A percentile compares a stretch with the other conserved stretches of the same genome.
phyloP scores from a whole-genome alignment of 2,113 vertebrate species.

The Phalacrocorax pelagicus region DNA sequence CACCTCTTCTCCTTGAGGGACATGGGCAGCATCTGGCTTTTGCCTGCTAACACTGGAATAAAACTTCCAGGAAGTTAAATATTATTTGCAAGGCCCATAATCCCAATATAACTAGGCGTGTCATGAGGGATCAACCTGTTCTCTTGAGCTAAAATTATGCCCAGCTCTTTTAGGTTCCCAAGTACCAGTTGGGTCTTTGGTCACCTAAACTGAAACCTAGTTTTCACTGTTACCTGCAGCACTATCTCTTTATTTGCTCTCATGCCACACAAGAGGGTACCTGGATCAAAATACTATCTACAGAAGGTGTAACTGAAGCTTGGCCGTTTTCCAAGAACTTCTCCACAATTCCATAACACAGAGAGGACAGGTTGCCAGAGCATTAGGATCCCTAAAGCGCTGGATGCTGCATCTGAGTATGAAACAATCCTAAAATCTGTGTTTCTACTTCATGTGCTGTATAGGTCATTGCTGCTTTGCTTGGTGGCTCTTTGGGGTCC shows the following conservation, averaged over 20 bases:
- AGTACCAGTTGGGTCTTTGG: neutral
- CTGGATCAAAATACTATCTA: neutral
- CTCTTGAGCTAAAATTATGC: neutral
- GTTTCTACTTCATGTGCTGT: neutral
- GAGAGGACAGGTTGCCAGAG: fast-evolving
- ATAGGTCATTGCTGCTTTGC: neutral
- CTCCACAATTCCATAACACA: neutral
- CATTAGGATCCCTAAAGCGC: neutral
- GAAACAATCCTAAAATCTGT: neutral
- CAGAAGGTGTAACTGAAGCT: neutral
- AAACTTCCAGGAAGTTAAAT: neutral
- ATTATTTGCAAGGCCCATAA: neutral
- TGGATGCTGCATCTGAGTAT: neutral
- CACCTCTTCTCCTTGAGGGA: neutral
- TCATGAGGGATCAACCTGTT: no score
- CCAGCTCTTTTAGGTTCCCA: neutral
- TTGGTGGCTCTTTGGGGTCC: neutral
- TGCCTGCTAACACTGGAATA: neutral
- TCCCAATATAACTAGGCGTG: neutral
- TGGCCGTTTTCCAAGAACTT: neutral
- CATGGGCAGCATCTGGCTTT: neutral
- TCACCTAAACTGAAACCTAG: neutral
- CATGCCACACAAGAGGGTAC: neutral
- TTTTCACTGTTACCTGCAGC: neutral
- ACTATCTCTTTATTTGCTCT: neutral